Evolutionary conservation across 2,113 vertebrate genomes (phyloP).

Genomic region (Zapornia atra): DNA sequence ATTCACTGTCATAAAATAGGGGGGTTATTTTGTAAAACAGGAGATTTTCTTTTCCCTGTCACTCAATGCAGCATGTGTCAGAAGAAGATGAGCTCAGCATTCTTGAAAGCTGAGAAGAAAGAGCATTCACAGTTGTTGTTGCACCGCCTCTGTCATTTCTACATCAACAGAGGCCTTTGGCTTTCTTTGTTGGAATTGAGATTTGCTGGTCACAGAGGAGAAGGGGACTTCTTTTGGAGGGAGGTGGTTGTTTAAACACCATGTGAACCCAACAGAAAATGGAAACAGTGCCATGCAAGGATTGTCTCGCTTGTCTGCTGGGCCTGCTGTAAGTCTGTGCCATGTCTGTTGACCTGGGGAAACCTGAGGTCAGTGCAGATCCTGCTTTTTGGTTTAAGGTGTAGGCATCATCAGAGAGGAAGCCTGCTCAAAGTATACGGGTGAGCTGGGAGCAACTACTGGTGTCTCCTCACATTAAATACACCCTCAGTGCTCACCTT

Average conservation of each 20-base stretch:
- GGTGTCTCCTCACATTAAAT: not conserved
- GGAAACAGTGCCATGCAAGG: not conserved
- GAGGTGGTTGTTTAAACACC: not conserved
- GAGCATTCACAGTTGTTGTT: not conserved
- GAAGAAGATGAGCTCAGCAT: not conserved
- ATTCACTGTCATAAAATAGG: not conserved
- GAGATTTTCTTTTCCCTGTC: not conserved
- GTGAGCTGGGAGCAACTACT: not conserved
- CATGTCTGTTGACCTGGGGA: not conserved
- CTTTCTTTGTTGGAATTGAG: not conserved
- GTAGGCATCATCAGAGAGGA: not conserved
- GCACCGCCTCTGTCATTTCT: not conserved
- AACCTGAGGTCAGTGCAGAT: not conserved
- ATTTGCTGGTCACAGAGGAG: not conserved
- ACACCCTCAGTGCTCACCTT: not conserved
- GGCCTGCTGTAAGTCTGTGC: not conserved
- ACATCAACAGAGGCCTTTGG: not conserved
- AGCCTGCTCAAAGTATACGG: constrained; percentile 8
- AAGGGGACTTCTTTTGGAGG: not conserved
- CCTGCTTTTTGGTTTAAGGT: not conserved
- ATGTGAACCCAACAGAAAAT: not conserved
- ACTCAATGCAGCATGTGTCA: not conserved
- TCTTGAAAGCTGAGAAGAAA: not conserved
- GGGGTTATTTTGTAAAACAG: not conserved
- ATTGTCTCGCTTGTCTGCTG: not conserved